Conservation (phyloP, 2,113 vertebrate species). For the Sander vitreus region DNA sequence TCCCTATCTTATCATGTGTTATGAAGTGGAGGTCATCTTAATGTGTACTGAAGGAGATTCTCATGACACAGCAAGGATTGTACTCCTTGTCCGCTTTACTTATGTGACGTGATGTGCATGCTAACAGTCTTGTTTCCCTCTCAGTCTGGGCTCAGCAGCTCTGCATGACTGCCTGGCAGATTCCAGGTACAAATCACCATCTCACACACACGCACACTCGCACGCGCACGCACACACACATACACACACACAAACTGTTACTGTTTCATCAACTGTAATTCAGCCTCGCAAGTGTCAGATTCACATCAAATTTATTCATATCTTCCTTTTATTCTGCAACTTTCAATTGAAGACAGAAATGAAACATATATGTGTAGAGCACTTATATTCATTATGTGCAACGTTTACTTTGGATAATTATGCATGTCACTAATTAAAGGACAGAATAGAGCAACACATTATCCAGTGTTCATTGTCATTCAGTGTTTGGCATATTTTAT, state of each 20-base stretch:
- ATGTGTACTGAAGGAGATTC: background rate
- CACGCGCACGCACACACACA: background rate
- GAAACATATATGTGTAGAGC: too few species aligned
- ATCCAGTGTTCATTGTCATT: background rate
- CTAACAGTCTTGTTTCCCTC: constrained; percentile 67
- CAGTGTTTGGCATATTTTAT: background rate
- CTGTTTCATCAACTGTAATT: background rate
- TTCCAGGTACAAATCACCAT: constrained; percentile 59
- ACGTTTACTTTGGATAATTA: too few species aligned
- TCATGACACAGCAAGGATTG: background rate
- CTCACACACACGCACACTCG: background rate
- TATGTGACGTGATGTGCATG: constrained; percentile 6
- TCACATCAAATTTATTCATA: background rate
- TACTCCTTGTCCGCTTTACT: background rate
- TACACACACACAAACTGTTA: background rate
- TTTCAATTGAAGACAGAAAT: background rate
- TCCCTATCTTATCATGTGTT: background rate
- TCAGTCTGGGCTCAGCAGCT: constrained; percentile 76
- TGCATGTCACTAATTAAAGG: too few species aligned
- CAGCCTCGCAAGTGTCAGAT: background rate
- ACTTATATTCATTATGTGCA: too few species aligned
- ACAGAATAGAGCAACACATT: background rate
- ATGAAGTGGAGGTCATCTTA: background rate
- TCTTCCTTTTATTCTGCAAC: background rate
- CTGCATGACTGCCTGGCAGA: constrained; percentile 53